Evolutionary conservation across 2,888 invertebrate species (phyloP), one percentile per base, ranked within the genome.

Genomic region (Melipona bicolor): DNA sequence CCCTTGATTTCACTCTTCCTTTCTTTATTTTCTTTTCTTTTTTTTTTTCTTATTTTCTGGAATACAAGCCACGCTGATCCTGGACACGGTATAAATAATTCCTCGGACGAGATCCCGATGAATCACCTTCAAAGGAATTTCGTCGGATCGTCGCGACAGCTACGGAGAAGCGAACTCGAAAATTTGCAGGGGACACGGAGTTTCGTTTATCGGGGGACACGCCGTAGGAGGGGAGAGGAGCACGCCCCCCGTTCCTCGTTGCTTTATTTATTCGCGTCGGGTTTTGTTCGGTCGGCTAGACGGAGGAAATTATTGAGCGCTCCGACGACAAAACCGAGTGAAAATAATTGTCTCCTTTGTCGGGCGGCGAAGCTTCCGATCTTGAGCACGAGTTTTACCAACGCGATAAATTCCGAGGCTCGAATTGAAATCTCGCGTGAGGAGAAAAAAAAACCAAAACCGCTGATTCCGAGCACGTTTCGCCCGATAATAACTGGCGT

Each of bases 71-170:
- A 65, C 59, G 68, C 62, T 76, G 77, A 77, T 54, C 67, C 76
- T 69, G 75, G 68, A 70, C 81, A 65, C 62, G 50, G 86, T 90
- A 90, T 92, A 91, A 92, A 93, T 92, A 91, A 92, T 91, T 92
- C 85, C 24, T 72, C 27, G 65, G 49, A 71, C 72, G 15, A 70
- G 56, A 71, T 76, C 49, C 70, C 67, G n/a, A 76, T 80, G 71
- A 71, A 83, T 72, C 67, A 61, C 15, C 67, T 67, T 36, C 24
- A 61, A 62, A 64, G 49, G 24, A 67, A 56, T n/a, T 54, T 68
- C 19, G 15, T 56, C 11, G 43, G 11, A 19, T 6, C 17, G 67
- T 43, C 52, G 32, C 54, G 68, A 78, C 21, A 24, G 32, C 61
- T 32, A 24, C 24, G 6, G 43, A 43, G 24, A 4, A 21, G 17